phyloP scores from a whole-genome alignment of 2,113 vertebrate genomes.

The Grus americana region DNA sequence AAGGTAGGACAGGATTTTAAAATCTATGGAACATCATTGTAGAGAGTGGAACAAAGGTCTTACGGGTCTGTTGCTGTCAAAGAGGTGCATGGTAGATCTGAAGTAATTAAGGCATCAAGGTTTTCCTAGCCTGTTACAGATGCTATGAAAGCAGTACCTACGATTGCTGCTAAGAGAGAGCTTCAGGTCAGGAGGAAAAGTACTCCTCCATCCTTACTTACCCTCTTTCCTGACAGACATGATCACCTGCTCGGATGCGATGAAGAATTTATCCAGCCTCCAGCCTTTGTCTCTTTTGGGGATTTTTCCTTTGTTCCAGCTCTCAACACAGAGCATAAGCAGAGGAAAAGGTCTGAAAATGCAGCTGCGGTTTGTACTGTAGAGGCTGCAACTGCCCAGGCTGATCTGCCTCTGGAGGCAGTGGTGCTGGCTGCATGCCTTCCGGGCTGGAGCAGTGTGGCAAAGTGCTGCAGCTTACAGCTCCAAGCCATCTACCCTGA shows the following conservation, averaged over 20 bases:
- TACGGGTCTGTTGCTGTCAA: background rate
- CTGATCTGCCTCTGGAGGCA: background rate
- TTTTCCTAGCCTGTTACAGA: background rate
- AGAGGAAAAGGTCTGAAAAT: background rate
- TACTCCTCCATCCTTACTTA: background rate
- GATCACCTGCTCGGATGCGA: background rate
- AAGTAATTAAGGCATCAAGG: background rate
- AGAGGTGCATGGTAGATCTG: background rate
- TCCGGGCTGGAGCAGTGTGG: background rate
- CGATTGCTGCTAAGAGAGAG: background rate
- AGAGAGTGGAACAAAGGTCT: background rate
- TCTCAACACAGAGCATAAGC: background rate
- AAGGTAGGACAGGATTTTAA: background rate
- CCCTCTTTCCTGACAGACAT: background rate
- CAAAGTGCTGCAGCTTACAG: background rate
- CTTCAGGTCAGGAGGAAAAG: background rate
- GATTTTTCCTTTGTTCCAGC: background rate
- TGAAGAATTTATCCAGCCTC: background rate
- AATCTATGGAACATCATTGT: accelerated
- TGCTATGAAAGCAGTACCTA: background rate
- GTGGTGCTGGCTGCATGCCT: background rate
- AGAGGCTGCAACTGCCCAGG: no score
- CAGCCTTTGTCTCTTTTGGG: background rate
- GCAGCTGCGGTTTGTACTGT: background rate
- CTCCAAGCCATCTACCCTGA: background rate